Evolutionary conservation across 2,888 invertebrate species (phyloP), one percentile per base, ranked within the genome.

Genomic region (Drosophila prolongata): DNA sequence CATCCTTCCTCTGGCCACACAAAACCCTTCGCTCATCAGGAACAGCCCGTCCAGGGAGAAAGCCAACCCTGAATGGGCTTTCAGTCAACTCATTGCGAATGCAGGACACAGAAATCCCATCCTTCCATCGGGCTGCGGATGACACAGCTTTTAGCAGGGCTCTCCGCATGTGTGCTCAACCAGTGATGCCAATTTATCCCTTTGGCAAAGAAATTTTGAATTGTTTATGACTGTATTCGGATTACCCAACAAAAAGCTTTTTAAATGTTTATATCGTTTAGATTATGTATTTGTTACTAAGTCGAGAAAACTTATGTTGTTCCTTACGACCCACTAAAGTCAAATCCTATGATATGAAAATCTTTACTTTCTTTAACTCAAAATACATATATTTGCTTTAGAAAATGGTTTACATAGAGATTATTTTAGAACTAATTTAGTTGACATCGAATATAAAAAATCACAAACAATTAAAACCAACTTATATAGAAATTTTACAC

Each of bases 101-200:
- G 57, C 62, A 50, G 13, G 44, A 62, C 62, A 42, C 40, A 35
- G 58, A 56, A 52, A 55, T 19, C 70, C 38, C 70, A 30, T 44
- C 69, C 40, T 42, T 49, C 65, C 35, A n/a, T 9, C 24, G 46
- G 57, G 78, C 55, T 73, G 58, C 42, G 62, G 65, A 82, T 79
- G 77, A 77, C 73, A 75, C 59, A 67, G 73, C 65, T 57, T 70
- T 58, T 55, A 14, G 34, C 58, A 34, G 38, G 11, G 38, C 38
- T 10, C 38, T 67, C 61, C 53, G n/a, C 44, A 54, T 66, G 53
- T 67, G 65, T 40, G 56, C 44, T 61, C 5, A 53, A 8, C n/a
- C 40, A 59, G 58, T 14, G 58, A 59, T 59, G 58, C 40, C 54
- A 40, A 13, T 49, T 19, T 49, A 11, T 11, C 24, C 27, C n/a